These are phyloP conservation scores for Hyla sarda DNA, from an alignment of 2,113 vertebrate species.

Conservation along the genomic window DNA sequence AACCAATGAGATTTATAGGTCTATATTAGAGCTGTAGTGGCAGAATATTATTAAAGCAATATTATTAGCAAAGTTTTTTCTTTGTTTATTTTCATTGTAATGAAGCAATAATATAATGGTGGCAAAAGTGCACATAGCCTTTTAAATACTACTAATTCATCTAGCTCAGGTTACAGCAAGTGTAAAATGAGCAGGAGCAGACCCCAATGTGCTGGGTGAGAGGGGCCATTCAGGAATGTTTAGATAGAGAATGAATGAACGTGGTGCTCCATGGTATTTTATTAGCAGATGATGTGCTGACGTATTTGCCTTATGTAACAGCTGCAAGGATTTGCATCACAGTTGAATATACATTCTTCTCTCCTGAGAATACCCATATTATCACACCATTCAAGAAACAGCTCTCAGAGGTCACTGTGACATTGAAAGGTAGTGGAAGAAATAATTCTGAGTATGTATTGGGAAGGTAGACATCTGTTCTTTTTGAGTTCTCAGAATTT, in stretches of 20 bases:
- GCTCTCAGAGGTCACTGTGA: conserved; percentile 73
- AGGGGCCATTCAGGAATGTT: neutral
- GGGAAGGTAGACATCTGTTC: conserved; percentile 49
- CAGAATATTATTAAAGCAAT: too few relatives aligned
- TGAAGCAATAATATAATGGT: neutral
- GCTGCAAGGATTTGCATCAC: conserved; percentile 69
- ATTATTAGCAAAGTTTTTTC: neutral
- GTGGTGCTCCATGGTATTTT: conserved; percentile 50
- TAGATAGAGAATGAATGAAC: conserved; percentile 19
- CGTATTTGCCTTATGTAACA: conserved; percentile 62
- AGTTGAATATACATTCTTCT: conserved; percentile 80
- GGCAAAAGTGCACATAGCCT: neutral
- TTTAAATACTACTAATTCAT: neutral
- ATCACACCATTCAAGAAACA: conserved; percentile 81
- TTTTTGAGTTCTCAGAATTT: neutral
- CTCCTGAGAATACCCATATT: conserved; percentile 76
- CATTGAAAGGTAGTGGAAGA: conserved; percentile 74
- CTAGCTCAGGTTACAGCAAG: neutral
- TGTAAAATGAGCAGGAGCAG: conserved; percentile 22
- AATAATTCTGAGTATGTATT: conserved; percentile 73
- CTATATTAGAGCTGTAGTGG: too few relatives aligned
- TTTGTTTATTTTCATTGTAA: neutral
- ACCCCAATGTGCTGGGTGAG: neutral
- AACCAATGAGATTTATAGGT: too few relatives aligned
- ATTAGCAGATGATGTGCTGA: conserved; percentile 48